Evolutionary conservation across 1,140 invertebrate genomes (phyloP), one percentile per base, ranked within the genome.

Genomic region (Drosophila parabipectinata): DNA sequence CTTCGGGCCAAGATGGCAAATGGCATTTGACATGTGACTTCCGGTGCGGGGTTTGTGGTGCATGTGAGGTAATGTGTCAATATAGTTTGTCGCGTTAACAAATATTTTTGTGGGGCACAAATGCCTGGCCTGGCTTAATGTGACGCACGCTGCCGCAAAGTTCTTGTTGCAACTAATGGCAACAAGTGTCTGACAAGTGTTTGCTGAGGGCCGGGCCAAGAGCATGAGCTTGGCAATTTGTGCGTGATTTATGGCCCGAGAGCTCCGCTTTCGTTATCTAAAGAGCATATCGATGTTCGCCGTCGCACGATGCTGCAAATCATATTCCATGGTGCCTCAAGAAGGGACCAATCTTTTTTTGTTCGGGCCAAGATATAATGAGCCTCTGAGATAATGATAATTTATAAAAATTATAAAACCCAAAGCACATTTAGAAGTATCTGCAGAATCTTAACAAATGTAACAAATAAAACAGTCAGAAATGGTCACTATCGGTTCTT

Each of bases 251-350:
- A 84, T 87, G 63, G 63, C 28, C 47, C 30, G 45, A 57, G 47
- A 57, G 34, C 57, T 30, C 18, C 52, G n/a, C 12, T 28, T 37
- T 24, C 50, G 39, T 79, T 88, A 87, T 87, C 82, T 87, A 79
- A 87, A 87, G 75, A 87, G 82, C 82, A 87, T 87, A 87, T 87
- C 82, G 60, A 52, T 87, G 82, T 87, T 76, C 47, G 62, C 34
- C 53, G 26, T 30, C 41, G 50, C 39, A 47, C 66, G 77, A 66
- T 50, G 73, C 39, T 62, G 77, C 77, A 81, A 85, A 69, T 81
- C 74, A 78, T 82, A 72, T 67, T 53, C 34, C 37, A 44, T 21
- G 28, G 58, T 9, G 2, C 26, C 26, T 6, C 1, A 28, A 28
- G 26, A 28, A 6, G 26, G 26, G 26, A 28, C 51, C 30, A 45